Percentiles rank a stretch among this genome's conserved stretches.
Conservation (phyloP, 2,113 vertebrate species). For the Noturus placidus region DNA sequence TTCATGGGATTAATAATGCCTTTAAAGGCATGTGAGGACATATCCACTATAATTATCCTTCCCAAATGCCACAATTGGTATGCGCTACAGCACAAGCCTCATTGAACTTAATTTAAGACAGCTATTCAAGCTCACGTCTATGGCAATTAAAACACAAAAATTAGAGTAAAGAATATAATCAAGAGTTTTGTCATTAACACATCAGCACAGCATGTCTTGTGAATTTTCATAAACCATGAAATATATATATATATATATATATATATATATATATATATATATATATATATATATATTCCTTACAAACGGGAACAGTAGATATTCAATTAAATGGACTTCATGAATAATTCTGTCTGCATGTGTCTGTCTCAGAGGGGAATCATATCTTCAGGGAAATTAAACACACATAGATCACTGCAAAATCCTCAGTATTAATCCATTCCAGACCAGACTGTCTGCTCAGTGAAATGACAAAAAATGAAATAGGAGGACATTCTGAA, state of each 20-base stretch:
- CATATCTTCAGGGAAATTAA: slow-evolving; percentile 56
- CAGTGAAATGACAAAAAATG: not conserved
- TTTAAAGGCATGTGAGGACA: slow-evolving; percentile 16
- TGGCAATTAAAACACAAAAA: slow-evolving; percentile 68
- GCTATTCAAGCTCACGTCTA: slow-evolving; percentile 63
- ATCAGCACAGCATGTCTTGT: slow-evolving; percentile 49
- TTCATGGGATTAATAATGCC: slow-evolving; percentile 15
- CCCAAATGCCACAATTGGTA: slow-evolving; percentile 66
- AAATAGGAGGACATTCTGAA: not conserved
- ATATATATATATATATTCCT: slow-evolving; percentile 42
- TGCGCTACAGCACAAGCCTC: slow-evolving; percentile 53
- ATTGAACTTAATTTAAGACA: slow-evolving; percentile 60
- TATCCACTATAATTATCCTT: slow-evolving; percentile 55
- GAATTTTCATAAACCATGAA: slow-evolving; percentile 49
- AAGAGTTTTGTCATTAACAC: slow-evolving; percentile 55
- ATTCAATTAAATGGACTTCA: slow-evolving; percentile 59
- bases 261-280: slow-evolving; percentile 52
- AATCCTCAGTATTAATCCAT: slow-evolving; percentile 32
- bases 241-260: slow-evolving; percentile 42
- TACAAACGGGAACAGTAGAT: slow-evolving; percentile 52
- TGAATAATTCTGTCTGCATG: slow-evolving; percentile 63
- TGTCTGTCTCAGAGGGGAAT: slow-evolving; percentile 13
- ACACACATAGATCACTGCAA: slow-evolving; percentile 49
- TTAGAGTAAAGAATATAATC: slow-evolving; percentile 57
- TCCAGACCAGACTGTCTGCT: not conserved